These are phyloP conservation scores for Plemyria rubiginata DNA, from an alignment of 2,888 invertebrate genomes.

Conservation along the genomic window DNA sequence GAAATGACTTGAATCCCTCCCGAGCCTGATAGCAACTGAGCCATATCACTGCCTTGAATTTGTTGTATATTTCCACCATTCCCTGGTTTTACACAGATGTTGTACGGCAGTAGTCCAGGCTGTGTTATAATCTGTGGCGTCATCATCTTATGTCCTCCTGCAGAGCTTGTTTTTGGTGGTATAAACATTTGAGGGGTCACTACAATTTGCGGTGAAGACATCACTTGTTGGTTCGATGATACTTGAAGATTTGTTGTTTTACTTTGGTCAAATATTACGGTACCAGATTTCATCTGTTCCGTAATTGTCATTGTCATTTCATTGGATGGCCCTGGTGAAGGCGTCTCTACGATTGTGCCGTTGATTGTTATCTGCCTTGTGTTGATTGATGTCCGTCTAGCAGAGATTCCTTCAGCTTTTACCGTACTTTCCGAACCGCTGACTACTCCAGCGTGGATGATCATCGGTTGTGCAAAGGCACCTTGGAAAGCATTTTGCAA, in stretches of 20 bases:
- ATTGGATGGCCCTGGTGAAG: conserved; percentile 79
- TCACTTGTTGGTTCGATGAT: conserved; percentile 74
- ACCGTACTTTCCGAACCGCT: conserved; percentile 75
- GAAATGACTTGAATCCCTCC: conserved; percentile 82
- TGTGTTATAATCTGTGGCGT: conserved; percentile 78
- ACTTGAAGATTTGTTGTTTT: conserved; percentile 78
- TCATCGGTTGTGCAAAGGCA: conserved; percentile 80
- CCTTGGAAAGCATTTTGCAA: conserved; percentile 81
- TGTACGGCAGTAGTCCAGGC: conserved; percentile 75
- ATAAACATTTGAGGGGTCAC: conserved; percentile 81
- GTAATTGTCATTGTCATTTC: conserved; percentile 82
- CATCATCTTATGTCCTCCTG: conserved; percentile 73
- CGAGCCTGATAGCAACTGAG: conserved; percentile 73
- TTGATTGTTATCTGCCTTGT: conserved; percentile 83
- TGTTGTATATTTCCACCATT: conserved; percentile 75
- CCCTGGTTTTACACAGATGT: conserved; percentile 80
- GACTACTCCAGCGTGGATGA: conserved; percentile 79
- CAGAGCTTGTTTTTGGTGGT: conserved; percentile 75
- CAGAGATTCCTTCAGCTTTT: conserved; percentile 79
- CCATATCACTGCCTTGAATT: conserved; percentile 76
- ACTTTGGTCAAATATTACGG: conserved; percentile 78
- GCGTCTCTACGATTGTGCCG: conserved; percentile 82
- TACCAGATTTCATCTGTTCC: conserved; percentile 80
- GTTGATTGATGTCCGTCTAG: conserved; percentile 79
- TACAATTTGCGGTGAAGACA: conserved; percentile 81